Evolutionary conservation across 1,140 invertebrate genomes (phyloP).

Genomic region (Psilanteris sp.): DNA sequence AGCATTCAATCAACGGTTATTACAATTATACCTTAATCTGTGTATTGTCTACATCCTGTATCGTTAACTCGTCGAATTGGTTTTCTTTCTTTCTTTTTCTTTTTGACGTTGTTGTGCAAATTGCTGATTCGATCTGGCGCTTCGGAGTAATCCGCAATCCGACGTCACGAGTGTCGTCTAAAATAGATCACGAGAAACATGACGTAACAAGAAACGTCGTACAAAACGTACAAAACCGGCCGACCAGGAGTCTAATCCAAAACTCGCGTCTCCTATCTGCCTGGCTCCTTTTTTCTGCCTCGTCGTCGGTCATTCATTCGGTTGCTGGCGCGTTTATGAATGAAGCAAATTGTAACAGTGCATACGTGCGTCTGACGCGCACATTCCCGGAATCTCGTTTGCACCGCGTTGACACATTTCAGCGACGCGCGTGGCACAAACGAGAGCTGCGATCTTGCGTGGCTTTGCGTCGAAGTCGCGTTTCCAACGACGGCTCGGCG

Average conservation of each 20-base stretch:
- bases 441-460: slow-evolving; percentile 32
- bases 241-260: slow-evolving; percentile 16
- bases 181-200: neutral
- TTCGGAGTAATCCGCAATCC: too few species aligned
- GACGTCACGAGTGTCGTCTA: neutral
- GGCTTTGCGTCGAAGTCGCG: slow-evolving; percentile 6
- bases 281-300: neutral
- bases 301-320: slow-evolving; percentile 42
- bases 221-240: slow-evolving; percentile 23
- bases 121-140: too few species aligned
- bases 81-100: neutral
- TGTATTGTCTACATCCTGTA: too few species aligned
- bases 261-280: slow-evolving; percentile 16
- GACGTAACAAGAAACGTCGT: slow-evolving; percentile 4
- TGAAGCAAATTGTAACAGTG: slow-evolving; percentile 52
- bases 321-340: slow-evolving; percentile 29
- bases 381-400: slow-evolving; percentile 48
- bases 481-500: neutral
- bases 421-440: too few species aligned
- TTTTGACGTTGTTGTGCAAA: too few species aligned
- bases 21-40: too few species aligned
- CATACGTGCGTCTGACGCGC: slow-evolving; percentile 28
- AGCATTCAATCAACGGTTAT: too few species aligned
- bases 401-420: slow-evolving; percentile 49
- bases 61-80: too few species aligned